phyloP scores from a whole-genome alignment of 2,797 vertebrate species.

The Pangasius larnaudii region DNA sequence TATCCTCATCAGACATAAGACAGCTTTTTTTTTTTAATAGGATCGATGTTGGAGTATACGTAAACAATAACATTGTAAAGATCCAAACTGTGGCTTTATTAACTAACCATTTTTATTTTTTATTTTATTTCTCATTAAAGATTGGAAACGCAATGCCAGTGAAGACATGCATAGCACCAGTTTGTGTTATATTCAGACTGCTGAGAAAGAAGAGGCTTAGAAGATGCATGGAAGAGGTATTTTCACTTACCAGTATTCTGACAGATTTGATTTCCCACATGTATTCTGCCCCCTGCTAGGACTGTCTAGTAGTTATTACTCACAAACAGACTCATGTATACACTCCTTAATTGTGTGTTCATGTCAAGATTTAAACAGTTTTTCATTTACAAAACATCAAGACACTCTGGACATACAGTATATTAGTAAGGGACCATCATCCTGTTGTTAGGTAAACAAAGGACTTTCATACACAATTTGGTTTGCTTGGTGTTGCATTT shows the following conservation, averaged over 20 bases:
- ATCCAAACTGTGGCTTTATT: background rate
- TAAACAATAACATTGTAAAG: background rate
- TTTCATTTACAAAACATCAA: background rate
- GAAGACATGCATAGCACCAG: background rate
- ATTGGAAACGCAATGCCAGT: background rate
- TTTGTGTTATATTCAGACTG: background rate
- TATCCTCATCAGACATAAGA: background rate
- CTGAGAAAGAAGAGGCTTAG: background rate
- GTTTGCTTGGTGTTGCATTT: background rate
- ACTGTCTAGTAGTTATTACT: background rate
- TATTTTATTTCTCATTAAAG: background rate
- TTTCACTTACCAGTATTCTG: background rate
- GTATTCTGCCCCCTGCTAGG: background rate
- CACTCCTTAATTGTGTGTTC: background rate
- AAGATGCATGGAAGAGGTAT: background rate
- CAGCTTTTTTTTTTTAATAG: background rate
- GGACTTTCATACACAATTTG: background rate
- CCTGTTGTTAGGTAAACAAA: background rate
- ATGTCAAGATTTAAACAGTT: background rate
- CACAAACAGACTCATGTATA: background rate
- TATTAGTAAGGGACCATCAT: background rate
- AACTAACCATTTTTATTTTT: background rate
- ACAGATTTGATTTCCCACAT: conserved; percentile 5
- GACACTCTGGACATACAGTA: background rate
- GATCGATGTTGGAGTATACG: background rate